A percentile compares a stretch with the other conserved stretches of the same genome.
phyloP scores from a whole-genome alignment of 2,113 vertebrate genomes.

The Syngnathus scovelli region DNA sequence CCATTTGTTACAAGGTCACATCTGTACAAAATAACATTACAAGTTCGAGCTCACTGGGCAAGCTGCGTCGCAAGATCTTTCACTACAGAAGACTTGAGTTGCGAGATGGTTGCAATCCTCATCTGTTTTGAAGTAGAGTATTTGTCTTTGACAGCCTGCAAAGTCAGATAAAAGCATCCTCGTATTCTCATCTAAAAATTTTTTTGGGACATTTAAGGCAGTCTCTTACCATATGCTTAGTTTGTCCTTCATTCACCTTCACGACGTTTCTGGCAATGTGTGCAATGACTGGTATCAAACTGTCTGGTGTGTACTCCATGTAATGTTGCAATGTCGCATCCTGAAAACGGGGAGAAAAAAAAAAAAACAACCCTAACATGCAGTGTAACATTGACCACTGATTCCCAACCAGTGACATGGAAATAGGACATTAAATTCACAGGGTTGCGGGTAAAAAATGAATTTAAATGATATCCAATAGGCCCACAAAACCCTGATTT shows the following conservation, averaged over 20 bases:
- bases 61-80: slow-evolving; percentile 66
- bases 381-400: too few relatives aligned
- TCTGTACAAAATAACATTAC: slow-evolving; percentile 45
- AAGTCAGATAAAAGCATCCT: not conserved
- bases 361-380: not conserved
- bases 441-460: too few relatives aligned
- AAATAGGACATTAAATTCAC: too few relatives aligned
- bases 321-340: slow-evolving; percentile 68
- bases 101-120: slow-evolving; percentile 70
- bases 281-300: slow-evolving; percentile 74
- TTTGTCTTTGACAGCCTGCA: slow-evolving; percentile 79
- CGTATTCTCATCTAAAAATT: too few relatives aligned
- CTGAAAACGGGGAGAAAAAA: not conserved
- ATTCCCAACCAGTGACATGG: too few relatives aligned
- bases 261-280: slow-evolving; percentile 83
- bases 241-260: slow-evolving; percentile 68
- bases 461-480: too few relatives aligned
- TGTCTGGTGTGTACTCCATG: slow-evolving; percentile 69
- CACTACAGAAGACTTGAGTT: slow-evolving; percentile 70
- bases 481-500: too few relatives aligned
- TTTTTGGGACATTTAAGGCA: too few relatives aligned
- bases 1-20: not conserved
- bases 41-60: slow-evolving; percentile 29
- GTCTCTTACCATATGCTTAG: slow-evolving; percentile 71
- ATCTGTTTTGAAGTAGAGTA: slow-evolving; percentile 69